phyloP scores from a whole-genome alignment of 2,113 vertebrate species.

The Plecturocebus donacophilus region DNA sequence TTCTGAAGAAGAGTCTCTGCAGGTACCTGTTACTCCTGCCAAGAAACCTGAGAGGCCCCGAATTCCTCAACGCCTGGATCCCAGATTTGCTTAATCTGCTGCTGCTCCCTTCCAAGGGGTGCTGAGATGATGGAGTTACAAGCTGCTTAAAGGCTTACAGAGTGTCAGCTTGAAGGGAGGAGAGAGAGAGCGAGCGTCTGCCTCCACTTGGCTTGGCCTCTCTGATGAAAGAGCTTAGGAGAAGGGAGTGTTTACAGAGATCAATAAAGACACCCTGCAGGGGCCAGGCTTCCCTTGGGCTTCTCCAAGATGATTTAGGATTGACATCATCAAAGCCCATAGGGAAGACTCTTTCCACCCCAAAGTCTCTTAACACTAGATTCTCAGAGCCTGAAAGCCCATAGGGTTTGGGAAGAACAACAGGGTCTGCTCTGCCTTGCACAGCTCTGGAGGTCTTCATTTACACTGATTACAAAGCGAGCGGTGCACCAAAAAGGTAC shows the following conservation, averaged over 20 bases:
- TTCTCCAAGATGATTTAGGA: not conserved
- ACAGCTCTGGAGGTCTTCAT: not conserved
- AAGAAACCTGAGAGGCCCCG: conserved; percentile 72
- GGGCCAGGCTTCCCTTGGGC: not conserved
- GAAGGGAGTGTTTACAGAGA: not conserved
- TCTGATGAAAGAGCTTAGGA: not conserved
- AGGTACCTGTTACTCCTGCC: conserved; percentile 58
- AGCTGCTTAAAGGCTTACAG: conserved; percentile 60
- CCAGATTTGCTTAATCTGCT: conserved; percentile 47
- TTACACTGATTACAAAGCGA: not conserved
- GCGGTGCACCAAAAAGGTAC: not conserved
- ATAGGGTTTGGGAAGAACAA: accelerated
- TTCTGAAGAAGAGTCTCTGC: conserved; percentile 72
- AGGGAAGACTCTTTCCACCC: not conserved
- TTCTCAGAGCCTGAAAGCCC: not conserved
- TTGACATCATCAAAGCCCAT: not conserved
- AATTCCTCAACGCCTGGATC: conserved; percentile 53
- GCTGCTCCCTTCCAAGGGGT: conserved; percentile 32
- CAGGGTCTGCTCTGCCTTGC: too few species aligned
- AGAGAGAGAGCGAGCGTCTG: conserved; percentile 24
- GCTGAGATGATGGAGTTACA: conserved; percentile 36
- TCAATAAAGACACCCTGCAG: not conserved
- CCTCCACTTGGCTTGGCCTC: not conserved
- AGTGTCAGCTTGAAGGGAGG: not conserved
- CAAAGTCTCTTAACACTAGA: not conserved